Base-by-base conservation (phyloP, 2,113 vertebrate species). In the Callaeas wilsoni region DNA sequence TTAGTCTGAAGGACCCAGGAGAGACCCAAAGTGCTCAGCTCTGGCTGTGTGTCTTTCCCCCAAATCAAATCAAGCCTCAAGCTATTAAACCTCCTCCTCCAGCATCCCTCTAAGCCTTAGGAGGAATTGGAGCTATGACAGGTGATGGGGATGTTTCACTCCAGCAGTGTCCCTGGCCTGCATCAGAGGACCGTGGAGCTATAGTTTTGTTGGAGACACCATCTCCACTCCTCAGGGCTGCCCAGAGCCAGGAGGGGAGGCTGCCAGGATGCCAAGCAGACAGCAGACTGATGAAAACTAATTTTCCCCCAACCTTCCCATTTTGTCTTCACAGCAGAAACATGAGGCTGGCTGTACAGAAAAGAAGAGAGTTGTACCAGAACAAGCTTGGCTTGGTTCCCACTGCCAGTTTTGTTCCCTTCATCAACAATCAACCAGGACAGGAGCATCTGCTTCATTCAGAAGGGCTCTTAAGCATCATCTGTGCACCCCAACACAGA, bases 251-350 rank as follows among this genome's bases (percentile, higher is more conserved):
- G 67, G 39, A 80, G 9, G 15, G 12, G 49, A 6, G 23, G 52
- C 50, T 93, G 73, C 74, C 65, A 89, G 93, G 35, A 29, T 0
- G 5, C 78, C 41, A 47, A 60, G 52, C 69, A 52, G 65, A 79
- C 44, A 84, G 77, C 69, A 89, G 81, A 78, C 47, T 75, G 69
- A 73, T 68, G 62, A 44, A 85, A 94, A 85, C 44, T 84, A 29
- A 73, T 96, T 93, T 92, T 18, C 10, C 57, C 62, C n/a, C 55
- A 83, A 44, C 29, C 73, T 91, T 56, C 41, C 37, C 41, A 5
- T 87, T 94, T 94, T 90, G 82, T 91, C 62, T 85, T 97, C 74
- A 37, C 62, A 93, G 87, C 81, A 94, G 82, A 85, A 95, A 83
- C 12, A 1, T 56, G 70, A 82, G 83, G 46, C 94, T 93, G 65